These are phyloP conservation scores for Tricholauxania praeusta DNA, from an alignment of 2,888 invertebrate genomes.

Conservation along the genomic window DNA sequence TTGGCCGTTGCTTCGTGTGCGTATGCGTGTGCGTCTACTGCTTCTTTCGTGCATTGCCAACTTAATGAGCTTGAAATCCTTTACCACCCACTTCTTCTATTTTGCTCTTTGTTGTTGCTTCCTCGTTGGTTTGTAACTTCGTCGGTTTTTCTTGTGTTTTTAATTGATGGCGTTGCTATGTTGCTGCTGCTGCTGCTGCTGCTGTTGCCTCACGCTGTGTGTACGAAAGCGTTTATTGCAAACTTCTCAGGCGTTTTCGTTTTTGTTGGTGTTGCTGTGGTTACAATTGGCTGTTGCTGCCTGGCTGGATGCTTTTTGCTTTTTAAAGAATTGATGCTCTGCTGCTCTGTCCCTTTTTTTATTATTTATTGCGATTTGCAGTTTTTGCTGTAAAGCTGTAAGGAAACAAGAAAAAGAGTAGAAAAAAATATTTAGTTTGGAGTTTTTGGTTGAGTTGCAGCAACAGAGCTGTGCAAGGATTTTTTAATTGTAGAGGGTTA, in stretches of 20 bases:
- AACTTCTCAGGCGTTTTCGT: no score
- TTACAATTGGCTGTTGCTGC: neutral
- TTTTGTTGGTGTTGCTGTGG: neutral
- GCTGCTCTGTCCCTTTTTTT: neutral
- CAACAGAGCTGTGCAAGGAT: no score
- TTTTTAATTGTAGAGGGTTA: no score
- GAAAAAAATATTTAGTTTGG: no score
- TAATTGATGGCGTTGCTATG: constrained; percentile 23
- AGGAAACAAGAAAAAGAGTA: no score
- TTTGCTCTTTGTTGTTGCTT: neutral
- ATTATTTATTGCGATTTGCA: constrained; percentile 2
- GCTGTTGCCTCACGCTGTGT: constrained; percentile 6
- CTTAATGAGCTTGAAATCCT: neutral
- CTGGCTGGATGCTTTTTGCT: neutral
- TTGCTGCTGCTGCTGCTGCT: neutral
- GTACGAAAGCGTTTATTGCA: no score
- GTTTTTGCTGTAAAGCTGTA: neutral
- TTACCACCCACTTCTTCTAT: neutral
- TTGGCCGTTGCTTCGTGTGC: neutral
- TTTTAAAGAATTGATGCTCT: neutral
- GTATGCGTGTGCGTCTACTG: neutral
- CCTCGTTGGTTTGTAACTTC: neutral
- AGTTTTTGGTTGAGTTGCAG: no score
- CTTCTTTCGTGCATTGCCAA: neutral
- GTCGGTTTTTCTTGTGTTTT: constrained; percentile 11